Percentiles rank a stretch among this genome's conserved stretches.
Evolutionary conservation across 1,140 invertebrate species (phyloP).

Genomic region (Stenopsyche tienmushanensis): DNA sequence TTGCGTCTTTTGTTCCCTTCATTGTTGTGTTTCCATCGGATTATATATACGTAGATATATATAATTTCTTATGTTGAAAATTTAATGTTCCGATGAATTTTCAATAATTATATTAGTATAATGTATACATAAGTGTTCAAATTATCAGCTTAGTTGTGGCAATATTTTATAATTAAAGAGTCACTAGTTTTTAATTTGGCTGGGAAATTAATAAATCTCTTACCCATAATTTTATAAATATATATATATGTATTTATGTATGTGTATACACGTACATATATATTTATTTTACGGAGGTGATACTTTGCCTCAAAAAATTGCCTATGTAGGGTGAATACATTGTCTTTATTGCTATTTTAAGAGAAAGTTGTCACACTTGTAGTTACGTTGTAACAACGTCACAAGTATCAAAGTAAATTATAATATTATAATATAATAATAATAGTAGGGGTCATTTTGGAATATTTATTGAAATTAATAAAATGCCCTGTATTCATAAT

Average conservation of each 20-base stretch:
- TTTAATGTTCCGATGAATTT: too few species aligned
- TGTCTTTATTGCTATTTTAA: slow-evolving; percentile 41
- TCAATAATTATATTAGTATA: too few species aligned
- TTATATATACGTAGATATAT: too few species aligned
- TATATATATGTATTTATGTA: slow-evolving; percentile 13
- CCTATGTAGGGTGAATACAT: slow-evolving; percentile 40
- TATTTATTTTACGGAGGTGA: slow-evolving; percentile 23
- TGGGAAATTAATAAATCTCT: slow-evolving; percentile 16
- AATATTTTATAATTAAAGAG: slow-evolving; percentile 23
- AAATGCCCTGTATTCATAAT: slow-evolving; percentile 41
- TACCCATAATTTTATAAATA: slow-evolving; percentile 5
- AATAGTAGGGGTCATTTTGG: slow-evolving; percentile 42
- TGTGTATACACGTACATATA: slow-evolving; percentile 10
- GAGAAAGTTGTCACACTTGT: slow-evolving; percentile 41
- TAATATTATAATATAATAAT: slow-evolving; percentile 42
- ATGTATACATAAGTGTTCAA: slow-evolving; percentile 12
- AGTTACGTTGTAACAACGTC: slow-evolving; percentile 43
- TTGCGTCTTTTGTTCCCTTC: too few species aligned
- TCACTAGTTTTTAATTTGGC: slow-evolving; percentile 25
- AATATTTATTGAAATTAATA: slow-evolving; percentile 43
- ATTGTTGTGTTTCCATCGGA: too few species aligned
- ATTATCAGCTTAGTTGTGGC: slow-evolving; percentile 21
- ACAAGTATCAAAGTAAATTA: slow-evolving; percentile 43
- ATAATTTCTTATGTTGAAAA: background rate
- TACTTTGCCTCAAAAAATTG: slow-evolving; percentile 28